Evolutionary conservation across 2,113 vertebrate genomes (phyloP), one percentile per base, ranked within the genome.

Genomic region (Sphaerodactylus townsendi): DNA sequence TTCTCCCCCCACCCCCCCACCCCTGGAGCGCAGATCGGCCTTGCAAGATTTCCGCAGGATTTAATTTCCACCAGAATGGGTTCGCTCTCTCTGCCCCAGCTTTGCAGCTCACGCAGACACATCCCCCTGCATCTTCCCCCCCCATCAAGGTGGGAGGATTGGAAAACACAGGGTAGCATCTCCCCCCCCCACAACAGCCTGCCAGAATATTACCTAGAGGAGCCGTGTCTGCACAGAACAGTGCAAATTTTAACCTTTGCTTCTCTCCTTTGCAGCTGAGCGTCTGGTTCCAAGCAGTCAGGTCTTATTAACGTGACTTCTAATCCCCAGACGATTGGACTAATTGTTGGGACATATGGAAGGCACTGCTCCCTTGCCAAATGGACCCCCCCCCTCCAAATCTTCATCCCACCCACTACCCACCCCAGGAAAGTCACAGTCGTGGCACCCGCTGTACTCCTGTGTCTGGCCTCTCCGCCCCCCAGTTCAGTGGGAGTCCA

Each of bases 261-360:
- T 37, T 59, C 35, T 59, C 74, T 44, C 73, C 23, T 70, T 71
- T 59, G 37, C 75, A 78, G 76, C 66, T 62, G 66, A 78, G 37
- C 66, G 28, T 19, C 39, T 64, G n/a, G 79, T 78, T 46, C 50
- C 75, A 69, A 59, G 15, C 68, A 72, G 53, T 10, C 39, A 46
- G 39, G 76, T 39, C 77, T 79, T 72, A 71, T 79, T 79, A 79
- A 70, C 30, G 66, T 72, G 65, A 30, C 68, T 79, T 79, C 53
- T 85, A 85, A 85, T 79, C 76, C 68, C 68, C 68, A 30, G 72
- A 85, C 30, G 66, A 62, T 46, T n/a, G 21, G n/a, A 39, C 53
- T 72, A 65, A 64, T 79, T 79, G 53, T 59, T 70, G 39, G 62
- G 66, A 70, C 83, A 85, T 64, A 79, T 78, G 76, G 83, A 77